phyloP scores from a whole-genome alignment of 2,797 vertebrate species.

The Parauchenoglanis punctatus region DNA sequence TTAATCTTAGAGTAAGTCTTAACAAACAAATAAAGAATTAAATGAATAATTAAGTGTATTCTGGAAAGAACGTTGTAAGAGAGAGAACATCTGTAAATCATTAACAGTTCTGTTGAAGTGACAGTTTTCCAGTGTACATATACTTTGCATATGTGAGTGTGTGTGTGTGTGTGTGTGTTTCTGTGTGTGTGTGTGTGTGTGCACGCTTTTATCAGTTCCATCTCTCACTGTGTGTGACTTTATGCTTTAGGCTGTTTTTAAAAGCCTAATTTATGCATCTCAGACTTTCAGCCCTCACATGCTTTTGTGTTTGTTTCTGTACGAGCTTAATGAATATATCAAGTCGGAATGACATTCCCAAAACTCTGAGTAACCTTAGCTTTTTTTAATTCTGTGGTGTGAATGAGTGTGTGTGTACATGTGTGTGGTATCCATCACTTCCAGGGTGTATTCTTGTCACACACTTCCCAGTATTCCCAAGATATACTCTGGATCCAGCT shows the following conservation, averaged over 20 bases:
- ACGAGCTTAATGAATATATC: not conserved
- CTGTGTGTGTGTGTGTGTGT: not conserved
- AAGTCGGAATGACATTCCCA: not conserved
- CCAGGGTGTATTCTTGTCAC: no score
- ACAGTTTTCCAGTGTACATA: slow-evolving; percentile 7
- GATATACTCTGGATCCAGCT: no score
- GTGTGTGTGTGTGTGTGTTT: slow-evolving; percentile 11
- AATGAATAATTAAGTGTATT: not conserved
- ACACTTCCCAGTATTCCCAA: no score
- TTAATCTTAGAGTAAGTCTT: no score
- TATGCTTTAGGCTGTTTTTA: not conserved
- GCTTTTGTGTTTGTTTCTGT: not conserved
- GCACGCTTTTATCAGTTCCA: not conserved
- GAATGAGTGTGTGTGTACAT: not conserved
- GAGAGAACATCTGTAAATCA: not conserved
- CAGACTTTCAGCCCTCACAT: not conserved
- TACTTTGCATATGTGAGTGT: slow-evolving; percentile 5
- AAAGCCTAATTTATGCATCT: not conserved
- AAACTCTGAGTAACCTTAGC: not conserved
- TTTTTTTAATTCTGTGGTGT: not conserved
- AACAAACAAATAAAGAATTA: not conserved
- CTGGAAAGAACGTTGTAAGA: not conserved
- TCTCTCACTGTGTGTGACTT: not conserved
- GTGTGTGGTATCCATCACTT: not conserved
- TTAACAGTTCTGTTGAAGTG: slow-evolving; percentile 12